Base-by-base conservation (phyloP, 1,140 invertebrate genomes). In the Zaprionus lachaisei region DNA sequence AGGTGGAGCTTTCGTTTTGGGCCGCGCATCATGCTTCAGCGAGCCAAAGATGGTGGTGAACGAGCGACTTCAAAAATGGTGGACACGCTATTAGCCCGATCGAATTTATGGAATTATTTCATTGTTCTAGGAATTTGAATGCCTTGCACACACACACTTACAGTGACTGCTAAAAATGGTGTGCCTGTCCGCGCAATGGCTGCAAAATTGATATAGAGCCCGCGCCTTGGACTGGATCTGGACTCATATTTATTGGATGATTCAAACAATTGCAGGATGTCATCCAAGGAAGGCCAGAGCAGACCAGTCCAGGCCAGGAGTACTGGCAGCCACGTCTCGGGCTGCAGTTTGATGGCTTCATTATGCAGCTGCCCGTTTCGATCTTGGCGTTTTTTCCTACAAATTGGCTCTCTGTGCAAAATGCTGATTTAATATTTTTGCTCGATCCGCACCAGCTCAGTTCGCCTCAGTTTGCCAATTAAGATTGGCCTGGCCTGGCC, bases 61-160 rank as follows among this genome's bases (percentile, higher is more conserved):
- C n/a, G 58, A 34, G 11, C 37, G 44, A 11, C 22, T 54, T 74
- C 22, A 51, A 90, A 90, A 90, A 90, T 90, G 85, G 85, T 85
- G 86, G 83, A 47, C 72, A 57, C 57, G 58, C 82, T 82, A 90
- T 74, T 90, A 85, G 86, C 47, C 47, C 68, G 85, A 82, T 90
- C 85, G 85, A 90, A 89, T 90, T 89, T 89, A 89, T 89, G 84
- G 84, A 89, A 90, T 90, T 90, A 90, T 90, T 90, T 90, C 85
- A 90, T 90, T 90, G 85, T 90, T 90, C 85, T 90, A 90, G 82
- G 85, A 90, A 90, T 90, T 90, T 77, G 81, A 89, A 90, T 90
- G 84, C 76, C 70, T 63, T 12, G 49, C 62, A 61, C 38, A n/a
- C 15, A 67, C 17, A 51, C 58, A 51, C 41, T 3, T 61, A 22